Evolutionary conservation across 92 coral and sea anemone genomes (phyloP).

Genomic region (Micromussa lordhowensis): DNA sequence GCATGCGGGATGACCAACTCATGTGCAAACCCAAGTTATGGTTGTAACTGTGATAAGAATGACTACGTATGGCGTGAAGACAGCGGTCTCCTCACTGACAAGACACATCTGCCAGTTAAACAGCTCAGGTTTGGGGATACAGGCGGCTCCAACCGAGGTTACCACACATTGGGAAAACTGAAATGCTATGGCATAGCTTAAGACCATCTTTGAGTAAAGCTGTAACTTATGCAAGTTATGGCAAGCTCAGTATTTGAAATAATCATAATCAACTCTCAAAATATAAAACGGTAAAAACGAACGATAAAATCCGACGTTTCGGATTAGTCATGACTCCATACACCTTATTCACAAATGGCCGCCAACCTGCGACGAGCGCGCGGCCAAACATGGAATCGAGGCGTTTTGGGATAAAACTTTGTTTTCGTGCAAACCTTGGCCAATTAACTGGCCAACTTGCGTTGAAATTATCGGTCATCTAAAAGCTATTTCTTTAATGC

Average conservation of each 20-base stretch:
- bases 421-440: too few relatives aligned
- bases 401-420: too few relatives aligned
- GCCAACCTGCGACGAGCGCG: too few relatives aligned
- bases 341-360: too few relatives aligned
- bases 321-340: too few relatives aligned
- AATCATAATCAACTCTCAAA: too few relatives aligned
- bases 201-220: background rate
- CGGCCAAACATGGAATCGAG: too few relatives aligned
- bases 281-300: too few relatives aligned
- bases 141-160: constrained; percentile 19
- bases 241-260: background rate
- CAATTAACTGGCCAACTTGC: too few relatives aligned
- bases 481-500: too few relatives aligned
- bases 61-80: constrained; percentile 47
- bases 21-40: constrained; percentile 19
- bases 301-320: too few relatives aligned
- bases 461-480: too few relatives aligned
- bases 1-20: constrained; percentile 61
- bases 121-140: constrained; percentile 61
- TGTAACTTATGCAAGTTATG: background rate
- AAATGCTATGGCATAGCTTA: constrained; percentile 30
- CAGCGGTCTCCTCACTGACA: constrained; percentile 57
- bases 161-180: constrained; percentile 55
- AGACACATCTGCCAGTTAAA: constrained; percentile 45
- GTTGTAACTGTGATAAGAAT: constrained; percentile 48